Base-by-base conservation (phyloP, 2,888 invertebrate genomes). In the Latheticus oryzae region DNA sequence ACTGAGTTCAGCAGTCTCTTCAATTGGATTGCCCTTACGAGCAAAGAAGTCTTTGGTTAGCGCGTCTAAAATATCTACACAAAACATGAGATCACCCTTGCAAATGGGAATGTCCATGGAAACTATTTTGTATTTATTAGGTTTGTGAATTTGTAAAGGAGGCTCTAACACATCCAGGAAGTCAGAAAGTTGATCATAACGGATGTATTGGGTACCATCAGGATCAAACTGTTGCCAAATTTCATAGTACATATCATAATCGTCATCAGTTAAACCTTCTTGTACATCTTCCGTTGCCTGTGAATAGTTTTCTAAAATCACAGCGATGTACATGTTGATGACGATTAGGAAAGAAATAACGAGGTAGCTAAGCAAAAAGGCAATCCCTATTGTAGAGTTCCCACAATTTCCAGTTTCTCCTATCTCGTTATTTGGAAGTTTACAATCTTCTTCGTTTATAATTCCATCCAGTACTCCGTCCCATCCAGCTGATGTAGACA, bases 241-340 rank as follows among this genome's bases (percentile, higher is more conserved):
- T 83, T 97, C 97, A 80, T 98, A 98, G 83, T 97, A 98, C 96
- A 97, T 97, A 79, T 98, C 97, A 82, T 97, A 97, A 81, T 98
- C 98, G 81, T 98, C 97, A 78, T 97, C 97, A 55, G 97, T 97
- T 63, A 97, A 85, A 74, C 95, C 95, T 80, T 95, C 95, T 78
- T 95, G 94, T 64, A 98, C 97, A 80, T 98, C 97, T 81, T 98
- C 97, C 61, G 97, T 97, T 64, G 97, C 98, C 85, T 82, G 77
- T 69, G 95, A 96, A 83, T 97, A 98, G 81, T 98, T 98, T 83
- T 97, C 97, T 82, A 98, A 88, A 80, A 98, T 98, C 80, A 98
- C 97, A 76, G 97, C 97, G 82, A 98, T 98, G 87, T 97, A 97
- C 97, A 98, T 97, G 88, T 98, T 98, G 82, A 97, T 97, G 75